Base-by-base conservation (phyloP, 1,140 invertebrate genomes). In the Drepana arcuata region DNA sequence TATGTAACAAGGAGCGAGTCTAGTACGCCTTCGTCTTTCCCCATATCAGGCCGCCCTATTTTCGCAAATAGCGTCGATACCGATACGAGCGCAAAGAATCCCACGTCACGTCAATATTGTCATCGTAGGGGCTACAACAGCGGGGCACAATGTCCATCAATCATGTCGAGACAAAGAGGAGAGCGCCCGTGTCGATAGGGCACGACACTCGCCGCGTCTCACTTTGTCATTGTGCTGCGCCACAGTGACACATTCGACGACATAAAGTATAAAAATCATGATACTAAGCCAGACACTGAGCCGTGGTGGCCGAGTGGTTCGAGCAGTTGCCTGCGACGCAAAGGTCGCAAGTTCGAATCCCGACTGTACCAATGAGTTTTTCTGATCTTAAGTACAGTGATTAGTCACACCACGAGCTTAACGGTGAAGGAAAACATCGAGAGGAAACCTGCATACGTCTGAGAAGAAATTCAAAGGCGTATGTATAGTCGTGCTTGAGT, bases 131-230 rank as follows among this genome's bases (percentile, higher is more conserved):
- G 31, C 38, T 36, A 41, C 37, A 36, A 24, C 34, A 32, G 31
- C 27, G 34, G 16, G 18, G 27, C 16, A 14, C 29, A 41, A 28
- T 29, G 36, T 31, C 36, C 42, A 63, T 63, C 59, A 52, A 63
- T 63, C 59, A 59, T 53, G 21, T 27, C 29, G 33, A 49, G 45
- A 62, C 58, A 62, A 62, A 62, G 54, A 58, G 48, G 45, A 46
- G 40, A 32, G 34, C 28, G 14, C 7, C 27, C 31, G 42, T 46
- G 55, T 47, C 46, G 51, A 59, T 63, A 63, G 52, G 48, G 47
- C 55, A 56, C 50, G 52, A 38, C 34, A 45, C 43, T 35, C 35
- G 16, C 29, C 34, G 34, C 14, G 23, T 34, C 39, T 38, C 42
- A 43, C 51, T 50, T 59, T 53, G 53, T 51, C 50, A 51, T 48